These are phyloP conservation scores for Ctenopoma multispine DNA, from an alignment of 2,797 vertebrate genomes.

Conservation along the genomic window DNA sequence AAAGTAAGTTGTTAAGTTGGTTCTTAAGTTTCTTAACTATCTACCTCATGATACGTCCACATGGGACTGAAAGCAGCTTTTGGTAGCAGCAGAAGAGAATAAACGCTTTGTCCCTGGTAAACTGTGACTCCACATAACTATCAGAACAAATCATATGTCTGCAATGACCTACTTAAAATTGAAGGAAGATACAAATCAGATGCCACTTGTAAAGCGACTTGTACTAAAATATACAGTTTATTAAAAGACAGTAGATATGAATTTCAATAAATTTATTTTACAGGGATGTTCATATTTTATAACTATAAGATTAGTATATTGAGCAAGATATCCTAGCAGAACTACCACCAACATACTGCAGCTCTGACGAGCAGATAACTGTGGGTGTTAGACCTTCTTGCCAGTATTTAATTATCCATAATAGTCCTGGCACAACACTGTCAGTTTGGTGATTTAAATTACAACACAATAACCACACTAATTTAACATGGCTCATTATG, in stretches of 20 bases:
- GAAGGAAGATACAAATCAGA: constrained; percentile 10
- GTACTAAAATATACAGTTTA: neutral
- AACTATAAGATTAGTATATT: neutral
- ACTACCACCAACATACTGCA: neutral
- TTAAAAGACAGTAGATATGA: neutral
- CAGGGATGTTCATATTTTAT: neutral
- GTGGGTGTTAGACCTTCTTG: neutral
- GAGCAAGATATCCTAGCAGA: no score
- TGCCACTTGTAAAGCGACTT: neutral
- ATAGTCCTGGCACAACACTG: constrained; percentile 32
- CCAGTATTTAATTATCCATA: constrained; percentile 35
- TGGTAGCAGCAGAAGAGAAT: constrained; percentile 37
- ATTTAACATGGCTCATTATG: constrained; percentile 54
- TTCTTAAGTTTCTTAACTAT: constrained; percentile 4
- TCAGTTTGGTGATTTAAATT: constrained; percentile 49
- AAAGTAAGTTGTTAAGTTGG: neutral
- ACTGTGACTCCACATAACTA: constrained; percentile 44
- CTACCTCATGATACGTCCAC: constrained; percentile 39
- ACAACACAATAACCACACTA: constrained; percentile 51
- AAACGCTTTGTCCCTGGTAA: constrained; percentile 40
- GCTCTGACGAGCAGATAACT: constrained; percentile 9
- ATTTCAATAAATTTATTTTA: neutral
- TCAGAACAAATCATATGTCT: constrained; percentile 53
- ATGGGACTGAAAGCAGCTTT: constrained; percentile 37
- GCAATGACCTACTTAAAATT: constrained; percentile 12